Base-by-base conservation (phyloP, 2,113 vertebrate genomes). In the Mormyrus lacerda region DNA sequence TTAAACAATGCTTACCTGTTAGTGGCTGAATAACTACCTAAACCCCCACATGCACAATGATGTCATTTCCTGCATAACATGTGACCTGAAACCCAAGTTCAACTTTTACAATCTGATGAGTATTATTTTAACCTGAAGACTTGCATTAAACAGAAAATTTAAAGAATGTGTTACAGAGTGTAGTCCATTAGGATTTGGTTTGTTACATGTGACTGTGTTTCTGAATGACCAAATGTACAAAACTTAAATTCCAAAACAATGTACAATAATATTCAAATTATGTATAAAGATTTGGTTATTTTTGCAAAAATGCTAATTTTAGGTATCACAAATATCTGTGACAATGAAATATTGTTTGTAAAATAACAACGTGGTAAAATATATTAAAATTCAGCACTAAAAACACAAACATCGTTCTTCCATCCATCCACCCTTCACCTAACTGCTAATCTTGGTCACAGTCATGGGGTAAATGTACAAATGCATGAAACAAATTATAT, bases 11-110 rank as follows among this genome's bases (percentile, higher is more conserved):
- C 93, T 92, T 93, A 93, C 92, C 94, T 95, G 93, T 96, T 96
- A 96, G 94, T 90, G 90, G 92, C 94, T 93, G 93, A 96, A 92
- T 92, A 94, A 95, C 93, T 93, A 94, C 94, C 94, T 95, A 93
- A 94, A 93, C 92, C 21, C 92, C 94, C 94, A 91, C 94, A 95
- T 95, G 94, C 94, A 94, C 95, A 94, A 92, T 96, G 94, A 97
- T 96, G 95, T 97, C 96, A 97, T 97, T 97, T 97, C 97, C 97
- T 96, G 95, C 90, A 92, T 95, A 94, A 96, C 97, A 95, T 89
- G 86, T 91, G 91, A 91, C 91, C 83, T 48, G 89, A 91, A 89
- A 90, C 87, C 90, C 91, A 91, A 91, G 93, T 92, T 94, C 91
- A 93, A 35, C 91, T 88, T 90, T 84, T 91, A 91, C 92, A 91